Evolutionary conservation across 2,888 invertebrate genomes (phyloP).

Genomic region (Pherbina coryleti): DNA sequence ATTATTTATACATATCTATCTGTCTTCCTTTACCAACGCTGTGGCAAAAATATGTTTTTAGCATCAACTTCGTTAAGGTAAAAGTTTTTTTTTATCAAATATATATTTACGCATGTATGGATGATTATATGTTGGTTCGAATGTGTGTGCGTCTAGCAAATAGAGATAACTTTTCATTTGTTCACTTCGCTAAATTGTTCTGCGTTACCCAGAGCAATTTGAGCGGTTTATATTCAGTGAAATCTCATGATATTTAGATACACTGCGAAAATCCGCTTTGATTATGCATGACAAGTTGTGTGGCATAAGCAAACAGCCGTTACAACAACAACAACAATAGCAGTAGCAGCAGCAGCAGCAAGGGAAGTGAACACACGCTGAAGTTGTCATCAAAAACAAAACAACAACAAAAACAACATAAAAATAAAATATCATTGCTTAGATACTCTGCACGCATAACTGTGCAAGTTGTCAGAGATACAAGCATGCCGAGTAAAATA

Average conservation of each 20-base stretch:
- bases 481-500: background rate
- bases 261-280: slow-evolving; percentile 4
- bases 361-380: background rate
- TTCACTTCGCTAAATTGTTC: slow-evolving; percentile 24
- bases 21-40: too few species aligned
- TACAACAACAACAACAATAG: background rate
- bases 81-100: too few species aligned
- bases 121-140: too few species aligned
- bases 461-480: background rate
- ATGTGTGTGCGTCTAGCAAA: background rate
- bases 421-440: slow-evolving; percentile 2
- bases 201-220: slow-evolving; percentile 31
- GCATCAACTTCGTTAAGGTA: too few species aligned
- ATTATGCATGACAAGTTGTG: slow-evolving; percentile 14
- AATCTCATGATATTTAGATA: slow-evolving; percentile 15
- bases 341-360: background rate
- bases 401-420: too few species aligned
- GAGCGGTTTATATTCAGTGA: slow-evolving; percentile 11
- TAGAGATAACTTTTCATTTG: background rate
- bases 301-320: background rate
- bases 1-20: too few species aligned
- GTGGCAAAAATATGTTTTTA: too few species aligned
- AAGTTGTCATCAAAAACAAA: too few species aligned
- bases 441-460: background rate
- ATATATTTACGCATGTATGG: too few species aligned